phyloP scores from a whole-genome alignment of 2,113 vertebrate species.

The Pyxicephalus adspersus region DNA sequence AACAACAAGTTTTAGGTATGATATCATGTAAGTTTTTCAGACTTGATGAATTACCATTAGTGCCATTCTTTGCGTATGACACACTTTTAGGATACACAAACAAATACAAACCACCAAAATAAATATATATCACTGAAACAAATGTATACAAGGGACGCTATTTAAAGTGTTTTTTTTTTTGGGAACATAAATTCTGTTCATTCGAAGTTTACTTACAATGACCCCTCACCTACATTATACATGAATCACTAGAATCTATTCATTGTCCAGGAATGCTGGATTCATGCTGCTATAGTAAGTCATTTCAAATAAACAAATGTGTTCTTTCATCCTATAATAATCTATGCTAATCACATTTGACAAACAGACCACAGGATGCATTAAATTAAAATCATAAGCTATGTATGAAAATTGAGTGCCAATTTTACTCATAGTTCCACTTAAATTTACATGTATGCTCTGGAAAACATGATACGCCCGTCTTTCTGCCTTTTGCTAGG shows the following conservation, averaged over 20 bases:
- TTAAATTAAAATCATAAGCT: slow-evolving; percentile 80
- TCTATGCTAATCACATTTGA: slow-evolving; percentile 74
- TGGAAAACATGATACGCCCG: no score
- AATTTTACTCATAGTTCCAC: background rate
- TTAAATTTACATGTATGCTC: no score
- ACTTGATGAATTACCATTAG: no score
- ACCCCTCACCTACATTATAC: slow-evolving; percentile 78
- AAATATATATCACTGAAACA: background rate
- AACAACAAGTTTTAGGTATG: no score
- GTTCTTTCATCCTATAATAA: slow-evolving; percentile 74
- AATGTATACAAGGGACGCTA: background rate
- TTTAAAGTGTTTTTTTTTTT: background rate
- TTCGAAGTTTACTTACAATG: slow-evolving; percentile 59
- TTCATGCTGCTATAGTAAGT: slow-evolving; percentile 74
- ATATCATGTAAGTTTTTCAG: no score
- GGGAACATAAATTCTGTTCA: slow-evolving; percentile 5
- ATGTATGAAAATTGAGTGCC: slow-evolving; percentile 31
- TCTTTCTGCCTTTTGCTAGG: no score
- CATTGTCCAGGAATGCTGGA: slow-evolving; percentile 77
- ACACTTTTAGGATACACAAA: background rate
- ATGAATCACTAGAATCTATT: slow-evolving; percentile 74
- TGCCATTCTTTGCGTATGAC: no score
- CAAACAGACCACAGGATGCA: slow-evolving; percentile 77
- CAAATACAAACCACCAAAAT: background rate
- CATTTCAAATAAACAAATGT: slow-evolving; percentile 77